Percentiles rank a stretch among this genome's conserved stretches.
These are phyloP conservation scores for Gymnodraco acuticeps DNA, from an alignment of 2,797 vertebrate species.

Conservation along the genomic window DNA sequence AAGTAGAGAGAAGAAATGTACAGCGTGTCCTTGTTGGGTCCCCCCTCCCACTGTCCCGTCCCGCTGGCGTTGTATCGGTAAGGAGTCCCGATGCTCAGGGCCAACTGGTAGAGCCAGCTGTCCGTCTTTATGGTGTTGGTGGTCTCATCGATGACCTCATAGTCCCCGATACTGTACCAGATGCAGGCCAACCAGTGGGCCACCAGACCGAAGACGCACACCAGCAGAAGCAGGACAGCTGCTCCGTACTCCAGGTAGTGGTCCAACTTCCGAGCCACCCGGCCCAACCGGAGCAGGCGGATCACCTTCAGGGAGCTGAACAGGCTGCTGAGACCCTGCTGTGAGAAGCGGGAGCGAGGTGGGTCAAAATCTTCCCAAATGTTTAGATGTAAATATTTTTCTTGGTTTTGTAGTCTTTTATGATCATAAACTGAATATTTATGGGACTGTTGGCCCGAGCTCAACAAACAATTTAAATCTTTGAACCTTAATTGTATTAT, in stretches of 20 bases:
- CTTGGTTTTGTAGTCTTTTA: not conserved
- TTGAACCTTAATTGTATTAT: not conserved
- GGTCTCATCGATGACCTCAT: constrained; percentile 94
- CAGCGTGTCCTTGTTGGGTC: constrained; percentile 95
- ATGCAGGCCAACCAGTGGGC: constrained; percentile 99
- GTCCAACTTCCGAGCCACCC: constrained; percentile 96
- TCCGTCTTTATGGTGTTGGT: constrained; percentile 95
- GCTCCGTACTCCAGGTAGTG: constrained; percentile 98
- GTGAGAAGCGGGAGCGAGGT: not conserved
- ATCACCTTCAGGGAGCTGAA: constrained; percentile 98
- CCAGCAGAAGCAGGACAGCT: constrained; percentile 93
- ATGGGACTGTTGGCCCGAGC: not conserved
- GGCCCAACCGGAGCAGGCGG: constrained; percentile 92
- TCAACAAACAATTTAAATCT: not conserved
- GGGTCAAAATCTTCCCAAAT: not conserved
- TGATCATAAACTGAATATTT: not conserved
- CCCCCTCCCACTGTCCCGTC: constrained; percentile 95
- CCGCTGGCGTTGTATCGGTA: constrained; percentile 94
- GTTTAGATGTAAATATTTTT: no score
- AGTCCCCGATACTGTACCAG: constrained; percentile 98
- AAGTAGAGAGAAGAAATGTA: constrained; percentile 98
- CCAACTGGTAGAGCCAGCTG: constrained; percentile 98
- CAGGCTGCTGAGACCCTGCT: constrained; percentile 95
- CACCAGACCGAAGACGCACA: constrained; percentile 96
- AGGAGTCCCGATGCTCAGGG: constrained; percentile 91